These are phyloP conservation scores for Eira barbara DNA, from an alignment of 2,113 vertebrate genomes.

Conservation along the genomic window DNA sequence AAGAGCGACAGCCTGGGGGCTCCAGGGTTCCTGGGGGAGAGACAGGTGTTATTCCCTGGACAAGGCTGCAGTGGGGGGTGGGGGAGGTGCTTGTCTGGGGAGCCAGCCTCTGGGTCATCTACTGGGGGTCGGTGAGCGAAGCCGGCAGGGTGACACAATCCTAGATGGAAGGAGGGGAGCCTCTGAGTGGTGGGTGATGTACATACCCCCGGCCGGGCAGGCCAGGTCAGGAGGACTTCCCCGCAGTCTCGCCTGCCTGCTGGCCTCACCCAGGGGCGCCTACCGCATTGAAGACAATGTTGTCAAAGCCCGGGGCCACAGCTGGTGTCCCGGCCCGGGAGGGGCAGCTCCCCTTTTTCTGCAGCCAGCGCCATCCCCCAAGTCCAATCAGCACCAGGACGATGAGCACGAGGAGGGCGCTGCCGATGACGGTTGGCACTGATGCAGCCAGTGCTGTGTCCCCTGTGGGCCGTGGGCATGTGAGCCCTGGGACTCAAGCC, in stretches of 20 bases:
- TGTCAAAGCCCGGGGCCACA: slow-evolving; percentile 69
- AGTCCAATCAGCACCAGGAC: background rate
- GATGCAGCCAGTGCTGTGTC: accelerated
- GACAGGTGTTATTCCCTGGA: background rate
- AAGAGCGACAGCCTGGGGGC: accelerated
- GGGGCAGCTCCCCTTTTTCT: background rate
- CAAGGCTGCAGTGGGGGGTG: accelerated
- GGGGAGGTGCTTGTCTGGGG: accelerated
- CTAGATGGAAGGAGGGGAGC: background rate
- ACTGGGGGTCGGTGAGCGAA: background rate
- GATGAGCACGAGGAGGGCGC: slow-evolving; percentile 44
- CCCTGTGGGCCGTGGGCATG: background rate
- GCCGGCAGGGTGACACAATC: slow-evolving; percentile 40
- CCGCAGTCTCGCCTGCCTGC: background rate
- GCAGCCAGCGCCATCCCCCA: background rate
- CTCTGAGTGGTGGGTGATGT: background rate
- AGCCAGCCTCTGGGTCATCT: background rate
- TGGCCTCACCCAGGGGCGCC: background rate
- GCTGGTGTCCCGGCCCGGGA: accelerated
- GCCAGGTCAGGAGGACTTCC: background rate
- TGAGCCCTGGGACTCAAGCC: accelerated
- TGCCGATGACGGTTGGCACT: accelerated
- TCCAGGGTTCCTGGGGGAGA: accelerated
- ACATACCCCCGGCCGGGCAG: accelerated
- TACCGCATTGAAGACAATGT: slow-evolving; percentile 82